Percentiles rank a stretch among this genome's conserved stretches.
Conservation (phyloP, 2,888 invertebrate genomes). For the Aplocera efformata region DNA sequence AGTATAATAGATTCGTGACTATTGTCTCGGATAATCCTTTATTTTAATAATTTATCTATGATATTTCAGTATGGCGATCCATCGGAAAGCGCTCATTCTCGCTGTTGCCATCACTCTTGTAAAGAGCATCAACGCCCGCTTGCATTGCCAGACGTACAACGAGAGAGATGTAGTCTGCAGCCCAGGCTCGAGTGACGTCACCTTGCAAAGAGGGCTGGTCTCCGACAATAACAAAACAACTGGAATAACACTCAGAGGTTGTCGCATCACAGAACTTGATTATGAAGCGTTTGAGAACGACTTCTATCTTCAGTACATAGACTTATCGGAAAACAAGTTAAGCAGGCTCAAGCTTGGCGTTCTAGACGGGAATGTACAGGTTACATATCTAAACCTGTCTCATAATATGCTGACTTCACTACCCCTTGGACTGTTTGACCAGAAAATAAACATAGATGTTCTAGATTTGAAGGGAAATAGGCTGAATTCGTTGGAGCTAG, state of each 20-base stretch:
- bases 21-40: too few relatives aligned
- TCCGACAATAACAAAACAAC: slow-evolving; percentile 38
- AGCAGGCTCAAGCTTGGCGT: slow-evolving; percentile 42
- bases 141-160: slow-evolving; percentile 28
- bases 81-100: neutral
- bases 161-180: slow-evolving; percentile 34
- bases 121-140: slow-evolving; percentile 6
- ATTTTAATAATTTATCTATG: neutral
- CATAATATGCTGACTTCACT: slow-evolving; percentile 43
- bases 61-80: slow-evolving; percentile 15
- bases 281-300: slow-evolving; percentile 44
- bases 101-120: neutral
- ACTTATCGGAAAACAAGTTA: slow-evolving; percentile 51
- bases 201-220: slow-evolving; percentile 36
- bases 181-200: slow-evolving; percentile 28
- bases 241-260: slow-evolving; percentile 34
- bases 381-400: slow-evolving; percentile 49
- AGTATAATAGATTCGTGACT: too few relatives aligned
- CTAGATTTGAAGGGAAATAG: slow-evolving; percentile 51
- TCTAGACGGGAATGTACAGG: slow-evolving; percentile 39
- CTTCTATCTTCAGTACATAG: slow-evolving; percentile 41
- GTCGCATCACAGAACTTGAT: slow-evolving; percentile 39
- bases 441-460: slow-evolving; percentile 41
- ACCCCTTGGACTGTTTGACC: slow-evolving; percentile 50
- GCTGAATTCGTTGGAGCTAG: slow-evolving; percentile 37